A percentile compares a stretch with the other conserved stretches of the same genome.
These are phyloP conservation scores for Benitochromis conjunctus DNA, from an alignment of 2,113 vertebrate species.

Conservation along the genomic window DNA sequence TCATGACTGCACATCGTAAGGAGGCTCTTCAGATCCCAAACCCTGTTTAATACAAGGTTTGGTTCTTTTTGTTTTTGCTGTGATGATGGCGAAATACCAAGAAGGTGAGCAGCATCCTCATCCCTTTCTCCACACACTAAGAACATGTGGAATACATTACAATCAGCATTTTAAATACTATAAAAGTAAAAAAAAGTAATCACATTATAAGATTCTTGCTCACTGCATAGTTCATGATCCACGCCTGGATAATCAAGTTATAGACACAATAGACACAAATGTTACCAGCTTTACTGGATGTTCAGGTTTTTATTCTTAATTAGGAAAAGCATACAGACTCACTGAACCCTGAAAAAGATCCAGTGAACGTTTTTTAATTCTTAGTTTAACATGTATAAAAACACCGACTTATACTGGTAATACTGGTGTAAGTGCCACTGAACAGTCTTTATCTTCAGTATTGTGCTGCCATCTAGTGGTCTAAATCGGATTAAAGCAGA, in stretches of 20 bases:
- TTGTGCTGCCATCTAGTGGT: constrained; percentile 46
- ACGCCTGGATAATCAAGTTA: background rate
- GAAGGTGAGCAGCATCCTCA: background rate
- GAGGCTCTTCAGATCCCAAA: background rate
- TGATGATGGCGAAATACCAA: background rate
- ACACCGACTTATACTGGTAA: background rate
- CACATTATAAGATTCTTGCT: background rate
- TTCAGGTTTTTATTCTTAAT: background rate
- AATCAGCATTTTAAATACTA: background rate
- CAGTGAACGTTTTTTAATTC: background rate
- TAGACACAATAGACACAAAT: fast-evolving
- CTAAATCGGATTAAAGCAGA: background rate
- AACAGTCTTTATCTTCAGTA: background rate
- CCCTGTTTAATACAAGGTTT: background rate
- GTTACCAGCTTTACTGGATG: background rate
- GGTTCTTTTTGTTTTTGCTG: background rate
- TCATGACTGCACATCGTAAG: background rate
- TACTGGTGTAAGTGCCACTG: background rate
- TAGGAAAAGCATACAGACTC: background rate
- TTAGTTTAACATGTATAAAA: background rate
- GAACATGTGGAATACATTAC: background rate
- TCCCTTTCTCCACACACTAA: background rate
- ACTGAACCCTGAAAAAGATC: background rate
- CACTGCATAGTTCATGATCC: background rate
- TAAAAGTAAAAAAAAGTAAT: too few species aligned